Evolutionary conservation across 1,140 invertebrate species (phyloP), one percentile per base, ranked within the genome.

Genomic region (Lasaia peninsularis): DNA sequence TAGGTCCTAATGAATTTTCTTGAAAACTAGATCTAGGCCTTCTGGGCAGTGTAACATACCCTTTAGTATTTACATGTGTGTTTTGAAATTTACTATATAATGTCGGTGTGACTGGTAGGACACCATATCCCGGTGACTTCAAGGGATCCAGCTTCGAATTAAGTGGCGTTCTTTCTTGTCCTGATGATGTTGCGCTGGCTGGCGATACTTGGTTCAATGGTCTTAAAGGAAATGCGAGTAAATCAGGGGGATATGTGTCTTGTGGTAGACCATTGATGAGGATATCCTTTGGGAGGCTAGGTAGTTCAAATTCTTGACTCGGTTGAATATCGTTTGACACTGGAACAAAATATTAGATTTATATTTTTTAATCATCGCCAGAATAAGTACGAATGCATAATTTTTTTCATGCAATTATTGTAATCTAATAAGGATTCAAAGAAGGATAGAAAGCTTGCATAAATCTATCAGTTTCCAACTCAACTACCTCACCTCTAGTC

Each of bases 11-110:
- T 54, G 63, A 73, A 5, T 86, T 91, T 1, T 92, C 92, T 1
- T 92, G 92, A 60, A 93, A 92, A 61, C 93, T 95, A 0, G 92
- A 91, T 20, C 95, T 90, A 0, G 95, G 96, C 72, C 95, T 90
- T 59, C 96, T 91, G 0, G 96, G 96, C 58, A 97, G 93, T 5
- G 95, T 96, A 5, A 96, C 94, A 76, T 96, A 96, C 1, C 94
- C 92, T 58, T 94, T 91, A 2, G 93, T 91, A 44, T 90, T 77
- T 2, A 93, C 90, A 2, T 79, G 90, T 60, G 84, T 93, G 0
- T 92, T 92, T 34, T 93, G 92, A n/a, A 93, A 92, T 60, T 92
- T 94, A 56, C 89, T 58, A 91, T 93, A 84, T 91, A 92, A 1
- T 89, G 92, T 54, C 92, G 76, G 21, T 91, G 94, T 73, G 89